phyloP scores from a whole-genome alignment of 2,113 vertebrate genomes.

The Astur gentilis region DNA sequence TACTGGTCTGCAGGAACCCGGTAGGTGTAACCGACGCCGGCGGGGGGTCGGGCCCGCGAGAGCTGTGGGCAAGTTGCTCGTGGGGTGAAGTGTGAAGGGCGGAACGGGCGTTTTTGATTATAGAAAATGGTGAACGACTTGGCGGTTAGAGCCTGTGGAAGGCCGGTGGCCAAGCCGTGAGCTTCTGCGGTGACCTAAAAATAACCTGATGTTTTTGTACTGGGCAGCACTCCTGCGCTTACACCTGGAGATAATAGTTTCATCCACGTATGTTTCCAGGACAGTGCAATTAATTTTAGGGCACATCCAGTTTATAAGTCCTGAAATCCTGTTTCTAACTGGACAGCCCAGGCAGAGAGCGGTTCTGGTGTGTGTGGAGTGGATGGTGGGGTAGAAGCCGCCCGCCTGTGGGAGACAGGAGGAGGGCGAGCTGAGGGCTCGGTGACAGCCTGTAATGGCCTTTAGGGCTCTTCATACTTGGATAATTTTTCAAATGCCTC shows the following conservation, averaged over 20 bases:
- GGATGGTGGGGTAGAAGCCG: rapidly evolving
- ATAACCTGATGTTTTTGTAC: neutral
- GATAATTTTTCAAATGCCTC: neutral
- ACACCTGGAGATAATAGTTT: neutral
- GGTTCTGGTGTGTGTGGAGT: neutral
- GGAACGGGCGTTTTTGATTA: neutral
- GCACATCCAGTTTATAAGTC: neutral
- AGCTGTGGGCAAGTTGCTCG: neutral
- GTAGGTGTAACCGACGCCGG: neutral
- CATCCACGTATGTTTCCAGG: neutral
- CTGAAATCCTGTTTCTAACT: rapidly evolving
- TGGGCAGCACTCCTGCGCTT: too few species aligned
- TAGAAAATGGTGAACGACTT: neutral
- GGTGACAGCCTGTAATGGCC: neutral
- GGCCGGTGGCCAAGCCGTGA: neutral
- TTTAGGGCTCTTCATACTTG: rapidly evolving
- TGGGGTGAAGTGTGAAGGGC: neutral
- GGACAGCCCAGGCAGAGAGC: neutral
- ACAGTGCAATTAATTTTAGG: neutral
- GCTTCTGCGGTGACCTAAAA: neutral
- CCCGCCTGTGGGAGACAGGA: neutral
- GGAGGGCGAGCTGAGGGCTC: rapidly evolving
- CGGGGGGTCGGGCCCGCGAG: neutral
- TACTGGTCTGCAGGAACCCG: rapidly evolving
- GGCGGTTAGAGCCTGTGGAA: neutral